A percentile compares a stretch with the other conserved stretches of the same genome.
Evolutionary conservation across 2,888 invertebrate genomes (phyloP).

Genomic region (Drosophila kuntzei): DNA sequence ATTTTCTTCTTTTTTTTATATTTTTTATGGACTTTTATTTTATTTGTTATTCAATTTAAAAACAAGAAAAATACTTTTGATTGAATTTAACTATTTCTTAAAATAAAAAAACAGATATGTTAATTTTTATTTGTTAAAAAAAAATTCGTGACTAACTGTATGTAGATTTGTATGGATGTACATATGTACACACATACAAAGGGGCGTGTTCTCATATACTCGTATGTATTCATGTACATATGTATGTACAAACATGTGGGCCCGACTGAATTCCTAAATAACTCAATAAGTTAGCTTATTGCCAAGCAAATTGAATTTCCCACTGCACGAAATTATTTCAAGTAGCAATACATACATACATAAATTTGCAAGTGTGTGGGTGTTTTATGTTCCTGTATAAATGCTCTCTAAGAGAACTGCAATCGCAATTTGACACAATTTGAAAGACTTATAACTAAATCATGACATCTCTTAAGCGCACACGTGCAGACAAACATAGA

Average conservation of each 20-base stretch:
- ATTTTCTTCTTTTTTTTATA: too few species aligned
- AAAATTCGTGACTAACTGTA: too few species aligned
- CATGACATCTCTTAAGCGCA: not conserved
- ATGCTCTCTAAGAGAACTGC: conserved; percentile 1
- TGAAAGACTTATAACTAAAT: not conserved
- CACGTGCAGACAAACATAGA: not conserved
- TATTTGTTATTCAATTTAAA: too few species aligned
- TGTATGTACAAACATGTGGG: conserved; percentile 18
- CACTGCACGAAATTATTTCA: not conserved
- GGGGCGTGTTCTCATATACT: not conserved
- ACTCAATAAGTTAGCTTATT: conserved; percentile 5
- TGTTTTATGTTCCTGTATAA: not conserved
- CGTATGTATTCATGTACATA: not conserved
- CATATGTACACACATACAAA: not conserved
- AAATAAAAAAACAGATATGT: too few species aligned
- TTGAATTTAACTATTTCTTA: too few species aligned
- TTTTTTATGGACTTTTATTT: too few species aligned
- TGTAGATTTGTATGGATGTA: not conserved
- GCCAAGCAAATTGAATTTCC: conserved; percentile 9
- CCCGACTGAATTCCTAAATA: conserved; percentile 15
- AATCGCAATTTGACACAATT: conserved; percentile 9
- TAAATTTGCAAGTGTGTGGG: not conserved
- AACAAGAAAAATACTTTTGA: too few species aligned
- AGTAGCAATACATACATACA: not conserved
- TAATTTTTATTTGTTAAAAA: too few species aligned